Base-by-base conservation (phyloP, 2,888 invertebrate genomes). In the Ischnura elegans region DNA sequence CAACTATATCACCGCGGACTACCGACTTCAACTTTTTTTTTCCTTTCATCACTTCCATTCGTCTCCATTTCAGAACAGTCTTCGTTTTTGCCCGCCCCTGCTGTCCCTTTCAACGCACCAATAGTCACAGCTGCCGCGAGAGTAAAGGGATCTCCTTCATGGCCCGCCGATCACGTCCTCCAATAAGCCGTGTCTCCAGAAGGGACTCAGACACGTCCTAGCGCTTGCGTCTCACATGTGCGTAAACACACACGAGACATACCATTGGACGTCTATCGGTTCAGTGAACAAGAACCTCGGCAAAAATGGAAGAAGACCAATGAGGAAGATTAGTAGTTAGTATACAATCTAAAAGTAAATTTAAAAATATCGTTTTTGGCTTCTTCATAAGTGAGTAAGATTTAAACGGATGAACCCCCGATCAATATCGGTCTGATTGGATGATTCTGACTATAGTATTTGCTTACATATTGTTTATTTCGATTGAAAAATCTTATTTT, bases 1-100 rank as follows among this genome's bases (percentile, higher is more conserved):
- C 61, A 90, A 87, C 87, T 87, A 87, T 87, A 87, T 87, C 61
- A 45, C 43, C 21, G 55, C 90, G n/a, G 42, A 43, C 90, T 42
- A 43, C 4, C 13, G 51, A 51, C 51, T 51, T 51, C 16, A 19
- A 19, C 13, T 51, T 55, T 61, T 61, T 47, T 55, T 87, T 42
- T n/a, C n/a, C n/a, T n/a, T n/a, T n/a, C n/a, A n/a, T n/a, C n/a
- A 55, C 61, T 87, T 87, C 55, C 55, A 21, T 55, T 2, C 87
- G 51, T 87, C 51, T 87, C 46, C 45, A 42, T 86, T 43, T 46
- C 86, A 76, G 29, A 36, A 10, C 76, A 25, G 36, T 76, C 76
- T 76, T 76, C 76, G 25, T 86, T 86, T 45, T 43, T 86, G 16
- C 46, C 45, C 45, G 19, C 25, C 86, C n/a, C 86, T 4, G 19